These are phyloP conservation scores for Berghia stephanieae DNA, from an alignment of 1,140 invertebrate genomes.

Conservation along the genomic window DNA sequence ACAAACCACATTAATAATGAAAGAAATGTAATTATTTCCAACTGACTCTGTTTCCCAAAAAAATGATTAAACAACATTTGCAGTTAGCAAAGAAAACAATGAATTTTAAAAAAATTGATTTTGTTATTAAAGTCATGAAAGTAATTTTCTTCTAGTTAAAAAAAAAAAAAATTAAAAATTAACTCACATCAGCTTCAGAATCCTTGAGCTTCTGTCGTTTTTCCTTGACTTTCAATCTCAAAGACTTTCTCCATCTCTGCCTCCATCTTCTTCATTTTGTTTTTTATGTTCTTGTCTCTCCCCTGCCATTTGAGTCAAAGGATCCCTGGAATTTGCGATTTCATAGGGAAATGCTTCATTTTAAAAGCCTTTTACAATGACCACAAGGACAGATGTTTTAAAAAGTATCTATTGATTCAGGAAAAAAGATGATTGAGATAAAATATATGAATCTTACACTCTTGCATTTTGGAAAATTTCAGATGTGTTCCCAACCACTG, in stretches of 20 bases:
- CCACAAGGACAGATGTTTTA: neutral
- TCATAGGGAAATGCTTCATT: neutral
- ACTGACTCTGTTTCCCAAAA: too few species aligned
- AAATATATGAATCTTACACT: too few species aligned
- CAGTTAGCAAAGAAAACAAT: too few species aligned
- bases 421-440: too few species aligned
- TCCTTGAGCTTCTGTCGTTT: slow-evolving; percentile 67
- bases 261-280: slow-evolving; percentile 79
- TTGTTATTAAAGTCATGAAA: too few species aligned
- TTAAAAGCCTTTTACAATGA: neutral
- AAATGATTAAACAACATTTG: too few species aligned
- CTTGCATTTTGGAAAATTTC: too few species aligned
- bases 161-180: neutral
- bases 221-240: slow-evolving; percentile 82
- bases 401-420: neutral
- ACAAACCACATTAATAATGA: too few species aligned
- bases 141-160: neutral
- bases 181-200: slow-evolving; percentile 75
- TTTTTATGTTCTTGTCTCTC: slow-evolving; percentile 95
- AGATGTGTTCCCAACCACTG: too few species aligned
- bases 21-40: too few species aligned
- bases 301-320: slow-evolving; percentile 96
- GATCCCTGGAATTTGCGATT: slow-evolving; percentile 80
- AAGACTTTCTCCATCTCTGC: slow-evolving; percentile 82
- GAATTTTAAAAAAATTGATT: too few species aligned